These are phyloP conservation scores for Antedon bifida DNA, from an alignment of 35 echinoderm and acorn worm genomes.

Conservation along the genomic window DNA sequence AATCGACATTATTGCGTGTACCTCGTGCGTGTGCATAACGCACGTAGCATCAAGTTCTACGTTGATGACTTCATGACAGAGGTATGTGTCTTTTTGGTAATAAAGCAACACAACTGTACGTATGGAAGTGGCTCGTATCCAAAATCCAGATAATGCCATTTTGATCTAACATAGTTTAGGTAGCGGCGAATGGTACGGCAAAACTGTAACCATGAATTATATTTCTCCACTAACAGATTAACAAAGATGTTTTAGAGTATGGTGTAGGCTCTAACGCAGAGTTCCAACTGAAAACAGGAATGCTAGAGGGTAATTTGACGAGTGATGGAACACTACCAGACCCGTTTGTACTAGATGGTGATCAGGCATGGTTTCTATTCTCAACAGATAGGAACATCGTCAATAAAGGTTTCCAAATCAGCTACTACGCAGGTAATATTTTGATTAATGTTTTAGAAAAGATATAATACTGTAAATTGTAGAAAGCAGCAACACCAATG, in stretches of 20 bases:
- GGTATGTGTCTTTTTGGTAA: conserved; percentile 6
- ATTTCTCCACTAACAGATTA: background rate
- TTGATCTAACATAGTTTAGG: background rate
- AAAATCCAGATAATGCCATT: no score
- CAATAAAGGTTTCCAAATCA: conserved; percentile 25
- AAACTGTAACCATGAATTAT: no score
- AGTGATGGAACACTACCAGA: background rate
- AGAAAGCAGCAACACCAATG: no score
- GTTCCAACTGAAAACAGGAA: conserved; percentile 1
- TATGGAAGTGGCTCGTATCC: no score
- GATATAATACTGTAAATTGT: no score
- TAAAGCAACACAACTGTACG: background rate
- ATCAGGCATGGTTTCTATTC: conserved; percentile 36
- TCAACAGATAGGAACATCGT: conserved; percentile 33
- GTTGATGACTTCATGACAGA: conserved; percentile 33
- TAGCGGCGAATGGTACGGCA: no score
- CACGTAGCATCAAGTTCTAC: conserved; percentile 27
- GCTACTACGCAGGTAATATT: conserved; percentile 22
- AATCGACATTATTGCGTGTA: conserved; percentile 32
- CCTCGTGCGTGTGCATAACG: conserved; percentile 25
- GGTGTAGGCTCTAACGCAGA: conserved; percentile 15
- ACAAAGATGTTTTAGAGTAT: conserved; percentile 29
- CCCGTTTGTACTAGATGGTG: background rate
- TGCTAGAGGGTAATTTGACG: conserved; percentile 34
- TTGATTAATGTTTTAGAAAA: no score